Base-by-base conservation (phyloP, 2,888 invertebrate species). In the Dugesia japonica region DNA sequence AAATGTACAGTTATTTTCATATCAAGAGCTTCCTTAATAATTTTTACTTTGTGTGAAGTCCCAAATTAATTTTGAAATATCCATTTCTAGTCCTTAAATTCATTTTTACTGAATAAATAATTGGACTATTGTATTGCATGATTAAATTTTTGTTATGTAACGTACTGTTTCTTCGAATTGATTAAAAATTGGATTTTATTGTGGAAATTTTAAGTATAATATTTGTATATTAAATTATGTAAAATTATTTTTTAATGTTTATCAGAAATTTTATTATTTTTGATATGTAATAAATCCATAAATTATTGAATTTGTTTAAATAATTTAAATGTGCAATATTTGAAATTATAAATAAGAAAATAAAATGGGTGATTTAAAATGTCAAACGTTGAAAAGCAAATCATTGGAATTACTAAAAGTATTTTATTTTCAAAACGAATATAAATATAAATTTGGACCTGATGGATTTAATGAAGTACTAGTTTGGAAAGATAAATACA, bases 21-120 rank as follows among this genome's bases (percentile, higher is more conserved):
- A 56, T 56, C 56, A 56, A 56, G 56, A 56, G 56, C 56, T 56
- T 56, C 56, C 56, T 56, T 56, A 56, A 56, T 56, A 56, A 56
- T n/a, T 56, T 56, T 13, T n/a, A n/a, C n/a, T n/a, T n/a, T n/a
- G n/a, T n/a, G n/a, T n/a, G n/a, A n/a, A n/a, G n/a, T n/a, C n/a
- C n/a, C 56, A 56, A 56, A 20, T 23, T 56, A 4, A 56, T 56
- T n/a, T n/a, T n/a, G n/a, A n/a, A n/a, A n/a, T n/a, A n/a, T n/a
- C n/a, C n/a, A n/a, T n/a, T n/a, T 56, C 56, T 56, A 56, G 56
- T 56, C 56, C n/a, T 56, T 4, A n/a, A n/a, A n/a, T 9, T 56
- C 23, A 23, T 13, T 56, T 56, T 20, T 20, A 7, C 23, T 56
- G 17, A 23, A 56, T 56, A 31, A 31, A 31, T 31, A 13, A 31